These are phyloP conservation scores for Pediacus dermestoides DNA, from an alignment of 2,888 invertebrate genomes.

Conservation along the genomic window DNA sequence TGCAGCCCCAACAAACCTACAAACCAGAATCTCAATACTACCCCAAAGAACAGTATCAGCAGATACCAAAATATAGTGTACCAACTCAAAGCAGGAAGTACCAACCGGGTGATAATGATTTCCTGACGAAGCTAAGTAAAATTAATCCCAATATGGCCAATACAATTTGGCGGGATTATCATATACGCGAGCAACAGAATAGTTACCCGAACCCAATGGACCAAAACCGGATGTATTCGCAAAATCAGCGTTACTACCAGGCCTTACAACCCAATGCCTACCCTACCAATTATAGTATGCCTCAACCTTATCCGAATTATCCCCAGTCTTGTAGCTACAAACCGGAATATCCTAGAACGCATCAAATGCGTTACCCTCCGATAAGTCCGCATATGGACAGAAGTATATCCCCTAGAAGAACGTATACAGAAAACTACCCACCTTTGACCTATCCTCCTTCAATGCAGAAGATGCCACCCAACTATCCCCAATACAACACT, in stretches of 20 bases:
- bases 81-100: conserved; percentile 26
- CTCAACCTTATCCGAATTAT: conserved; percentile 18
- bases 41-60: conserved; percentile 26
- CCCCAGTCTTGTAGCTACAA: conserved; percentile 23
- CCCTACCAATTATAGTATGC: conserved; percentile 21
- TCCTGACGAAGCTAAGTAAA: conserved; percentile 40
- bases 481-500: conserved; percentile 32
- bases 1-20: conserved; percentile 29
- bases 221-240: conserved; percentile 36
- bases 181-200: conserved; percentile 37
- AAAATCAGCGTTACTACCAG: conserved; percentile 11
- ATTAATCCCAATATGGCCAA: conserved; percentile 44
- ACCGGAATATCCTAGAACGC: conserved; percentile 22
- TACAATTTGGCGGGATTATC: conserved; percentile 43
- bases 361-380: conserved; percentile 30
- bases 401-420: conserved; percentile 39
- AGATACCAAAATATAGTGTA: conserved; percentile 28
- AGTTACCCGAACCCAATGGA: conserved; percentile 32
- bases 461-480: conserved; percentile 36
- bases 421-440: conserved; percentile 31
- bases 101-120: conserved; percentile 36
- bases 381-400: conserved; percentile 30
- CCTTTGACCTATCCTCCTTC: conserved; percentile 24
- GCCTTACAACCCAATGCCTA: conserved; percentile 21
- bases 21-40: conserved; percentile 40